Conservation (phyloP, 1,140 invertebrate species). For the Archivesica marissinica region DNA sequence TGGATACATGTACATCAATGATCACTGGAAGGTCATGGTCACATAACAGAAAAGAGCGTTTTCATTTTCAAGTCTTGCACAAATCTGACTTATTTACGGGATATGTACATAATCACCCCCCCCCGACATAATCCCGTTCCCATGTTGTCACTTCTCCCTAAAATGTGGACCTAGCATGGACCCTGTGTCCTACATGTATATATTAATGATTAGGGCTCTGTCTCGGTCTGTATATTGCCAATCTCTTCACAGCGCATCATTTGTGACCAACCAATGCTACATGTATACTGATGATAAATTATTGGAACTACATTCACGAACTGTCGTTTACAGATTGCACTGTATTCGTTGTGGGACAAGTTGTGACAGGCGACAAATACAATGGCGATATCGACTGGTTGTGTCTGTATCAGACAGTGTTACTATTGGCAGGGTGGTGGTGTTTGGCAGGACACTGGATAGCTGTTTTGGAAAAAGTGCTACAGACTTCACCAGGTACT, state of each 20-base stretch:
- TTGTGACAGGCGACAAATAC: background rate
- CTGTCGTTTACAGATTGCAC: constrained; percentile 42
- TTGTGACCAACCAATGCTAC: background rate
- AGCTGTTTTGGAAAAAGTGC: constrained; percentile 52
- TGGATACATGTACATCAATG: too few relatives aligned
- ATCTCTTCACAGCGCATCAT: background rate
- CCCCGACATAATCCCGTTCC: too few relatives aligned
- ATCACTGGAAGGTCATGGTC: too few relatives aligned
- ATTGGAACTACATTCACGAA: background rate
- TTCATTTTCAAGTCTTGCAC: too few relatives aligned
- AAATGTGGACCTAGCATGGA: too few relatives aligned
- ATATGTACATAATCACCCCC: too few relatives aligned
- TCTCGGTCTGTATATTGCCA: too few relatives aligned
- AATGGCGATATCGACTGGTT: constrained; percentile 52
- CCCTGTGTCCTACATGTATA: too few relatives aligned
- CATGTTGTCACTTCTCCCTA: too few relatives aligned
- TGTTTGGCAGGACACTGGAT: constrained; percentile 50
- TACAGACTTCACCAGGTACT: constrained; percentile 51
- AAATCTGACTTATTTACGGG: too few relatives aligned
- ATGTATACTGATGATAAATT: background rate
- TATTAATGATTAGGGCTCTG: too few relatives aligned
- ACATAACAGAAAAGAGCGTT: too few relatives aligned
- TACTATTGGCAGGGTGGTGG: constrained; percentile 8
- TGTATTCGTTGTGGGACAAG: constrained; percentile 42
- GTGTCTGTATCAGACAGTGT: constrained; percentile 27